Percentiles rank a stretch among this genome's conserved stretches.
These are phyloP conservation scores for Drosophila nannoptera DNA, from an alignment of 1,140 invertebrate species.

Conservation along the genomic window DNA sequence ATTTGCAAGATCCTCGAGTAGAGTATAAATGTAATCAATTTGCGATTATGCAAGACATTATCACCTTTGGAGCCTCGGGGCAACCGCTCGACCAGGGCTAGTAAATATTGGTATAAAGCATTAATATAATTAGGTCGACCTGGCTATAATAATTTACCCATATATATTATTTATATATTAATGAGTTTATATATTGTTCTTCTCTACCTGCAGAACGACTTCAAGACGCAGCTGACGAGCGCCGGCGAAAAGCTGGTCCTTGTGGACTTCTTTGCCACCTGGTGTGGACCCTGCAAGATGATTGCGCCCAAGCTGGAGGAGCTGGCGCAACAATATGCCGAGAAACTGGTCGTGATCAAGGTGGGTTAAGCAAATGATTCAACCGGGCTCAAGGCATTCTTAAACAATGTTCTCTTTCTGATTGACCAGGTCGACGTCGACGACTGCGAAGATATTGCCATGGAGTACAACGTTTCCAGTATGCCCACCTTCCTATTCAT, in stretches of 20 bases:
- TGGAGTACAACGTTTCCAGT: conserved; percentile 88
- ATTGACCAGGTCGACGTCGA: conserved; percentile 91
- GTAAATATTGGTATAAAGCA: not conserved
- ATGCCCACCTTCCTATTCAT: conserved; percentile 97
- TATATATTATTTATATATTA: conserved; percentile 3
- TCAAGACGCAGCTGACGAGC: conserved; percentile 85
- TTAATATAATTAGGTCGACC: conserved; percentile 9
- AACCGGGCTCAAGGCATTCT: not conserved
- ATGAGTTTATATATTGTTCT: conserved; percentile 1
- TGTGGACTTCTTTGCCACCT: conserved; percentile 89
- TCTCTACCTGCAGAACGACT: conserved; percentile 83
- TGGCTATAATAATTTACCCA: no score
- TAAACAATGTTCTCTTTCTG: not conserved
- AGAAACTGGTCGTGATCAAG: conserved; percentile 81
- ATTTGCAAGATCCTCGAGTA: not conserved
- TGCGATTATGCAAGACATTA: conserved; percentile 2
- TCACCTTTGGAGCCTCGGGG: no score
- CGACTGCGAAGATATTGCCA: conserved; percentile 90
- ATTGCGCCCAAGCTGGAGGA: conserved; percentile 91
- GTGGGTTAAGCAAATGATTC: conserved; percentile 60
- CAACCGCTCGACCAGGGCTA: not conserved
- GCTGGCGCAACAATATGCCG: conserved; percentile 81
- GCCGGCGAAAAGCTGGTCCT: conserved; percentile 92
- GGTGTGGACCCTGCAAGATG: conserved; percentile 96
- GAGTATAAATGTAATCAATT: not conserved